These are phyloP conservation scores for Mastomys natalensis DNA, from an alignment of 2,113 vertebrate species.

Conservation along the genomic window DNA sequence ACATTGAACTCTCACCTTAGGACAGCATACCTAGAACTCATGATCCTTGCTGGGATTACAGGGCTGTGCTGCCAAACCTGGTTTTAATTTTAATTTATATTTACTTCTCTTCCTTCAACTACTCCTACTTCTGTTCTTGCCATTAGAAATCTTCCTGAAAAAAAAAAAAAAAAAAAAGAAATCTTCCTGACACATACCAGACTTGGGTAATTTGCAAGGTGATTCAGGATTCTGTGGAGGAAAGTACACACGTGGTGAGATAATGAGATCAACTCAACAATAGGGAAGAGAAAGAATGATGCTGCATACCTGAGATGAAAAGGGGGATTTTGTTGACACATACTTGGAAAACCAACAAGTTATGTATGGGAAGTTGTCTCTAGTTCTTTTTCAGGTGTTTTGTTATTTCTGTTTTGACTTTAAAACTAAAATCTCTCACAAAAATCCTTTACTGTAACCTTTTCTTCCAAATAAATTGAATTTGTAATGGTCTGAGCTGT, in stretches of 20 bases:
- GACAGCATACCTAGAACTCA: background rate
- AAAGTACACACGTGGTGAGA: background rate
- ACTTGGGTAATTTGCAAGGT: background rate
- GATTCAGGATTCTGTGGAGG: background rate
- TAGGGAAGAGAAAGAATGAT: background rate
- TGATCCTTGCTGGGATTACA: background rate
- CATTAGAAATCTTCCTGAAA: background rate
- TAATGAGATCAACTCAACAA: slow-evolving; percentile 3
- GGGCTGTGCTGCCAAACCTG: background rate
- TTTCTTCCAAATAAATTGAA: slow-evolving; percentile 68
- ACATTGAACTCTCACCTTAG: background rate
- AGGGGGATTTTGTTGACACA: background rate
- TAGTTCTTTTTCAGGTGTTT: slow-evolving; percentile 39
- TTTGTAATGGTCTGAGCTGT: slow-evolving; percentile 65
- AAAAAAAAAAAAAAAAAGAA: too few species aligned
- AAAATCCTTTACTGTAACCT: slow-evolving; percentile 44
- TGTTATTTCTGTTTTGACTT: slow-evolving; percentile 55
- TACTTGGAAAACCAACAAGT: slow-evolving; percentile 35
- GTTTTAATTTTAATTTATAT: background rate
- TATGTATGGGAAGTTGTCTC: background rate
- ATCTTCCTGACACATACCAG: too few species aligned
- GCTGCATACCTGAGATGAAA: background rate
- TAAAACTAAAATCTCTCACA: slow-evolving; percentile 62
- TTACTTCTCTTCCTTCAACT: background rate
- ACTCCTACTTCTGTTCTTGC: background rate